A percentile compares a stretch with the other conserved stretches of the same genome.
These are phyloP conservation scores for Torymus auratus DNA, from an alignment of 2,888 invertebrate species.

Conservation along the genomic window DNA sequence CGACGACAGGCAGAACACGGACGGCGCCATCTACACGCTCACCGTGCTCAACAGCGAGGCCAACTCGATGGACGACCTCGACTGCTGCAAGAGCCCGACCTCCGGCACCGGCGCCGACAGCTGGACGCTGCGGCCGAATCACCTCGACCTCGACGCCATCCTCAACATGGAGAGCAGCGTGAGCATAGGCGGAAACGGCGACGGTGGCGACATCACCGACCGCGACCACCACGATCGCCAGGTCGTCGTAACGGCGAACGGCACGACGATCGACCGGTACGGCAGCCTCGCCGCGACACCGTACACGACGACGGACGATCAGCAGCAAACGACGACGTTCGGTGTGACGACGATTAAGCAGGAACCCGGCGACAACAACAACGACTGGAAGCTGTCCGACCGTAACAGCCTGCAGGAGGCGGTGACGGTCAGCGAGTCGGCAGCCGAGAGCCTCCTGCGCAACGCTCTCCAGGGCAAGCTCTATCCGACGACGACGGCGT, in stretches of 20 bases:
- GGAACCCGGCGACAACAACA: slow-evolving; percentile 81
- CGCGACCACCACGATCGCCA: slow-evolving; percentile 75
- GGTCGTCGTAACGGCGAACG: slow-evolving; percentile 80
- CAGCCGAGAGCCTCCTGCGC: slow-evolving; percentile 86
- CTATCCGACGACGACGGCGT: slow-evolving; percentile 66
- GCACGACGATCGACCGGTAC: slow-evolving; percentile 67
- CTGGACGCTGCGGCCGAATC: slow-evolving; percentile 81
- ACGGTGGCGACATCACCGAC: slow-evolving; percentile 63
- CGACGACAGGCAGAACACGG: slow-evolving; percentile 77
- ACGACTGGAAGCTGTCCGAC: slow-evolving; percentile 89
- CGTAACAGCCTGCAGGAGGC: slow-evolving; percentile 78
- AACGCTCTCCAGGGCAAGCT: slow-evolving; percentile 91
- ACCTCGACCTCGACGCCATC: slow-evolving; percentile 88
- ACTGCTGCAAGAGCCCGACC: slow-evolving; percentile 77
- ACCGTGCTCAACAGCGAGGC: slow-evolving; percentile 89
- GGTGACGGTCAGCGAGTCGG: slow-evolving; percentile 67
- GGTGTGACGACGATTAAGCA: slow-evolving; percentile 62
- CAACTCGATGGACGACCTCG: slow-evolving; percentile 74
- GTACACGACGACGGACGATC: slow-evolving; percentile 39
- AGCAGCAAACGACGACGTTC: not conserved
- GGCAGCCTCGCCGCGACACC: slow-evolving; percentile 60
- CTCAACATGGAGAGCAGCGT: slow-evolving; percentile 82
- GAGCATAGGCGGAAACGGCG: slow-evolving; percentile 64
- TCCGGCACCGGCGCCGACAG: slow-evolving; percentile 79
- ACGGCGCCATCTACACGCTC: slow-evolving; percentile 87